These are phyloP conservation scores for Sebastes itinus DNA, from an alignment of 2,797 vertebrate species.

Conservation along the genomic window DNA sequence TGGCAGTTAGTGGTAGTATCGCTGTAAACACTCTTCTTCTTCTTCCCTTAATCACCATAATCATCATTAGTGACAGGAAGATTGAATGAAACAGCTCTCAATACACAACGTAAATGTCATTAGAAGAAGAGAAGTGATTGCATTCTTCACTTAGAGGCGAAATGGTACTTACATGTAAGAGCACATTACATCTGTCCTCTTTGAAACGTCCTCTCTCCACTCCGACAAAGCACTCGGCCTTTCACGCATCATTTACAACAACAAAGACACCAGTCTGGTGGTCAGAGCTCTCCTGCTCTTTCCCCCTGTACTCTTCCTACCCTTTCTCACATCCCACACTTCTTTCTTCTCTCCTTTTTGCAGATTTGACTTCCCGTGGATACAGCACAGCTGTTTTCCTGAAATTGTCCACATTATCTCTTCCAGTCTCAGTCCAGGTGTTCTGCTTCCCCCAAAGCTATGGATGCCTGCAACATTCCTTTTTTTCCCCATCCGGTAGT, in stretches of 20 bases:
- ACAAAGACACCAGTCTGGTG: slow-evolving; percentile 6
- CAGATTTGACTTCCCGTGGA: not conserved
- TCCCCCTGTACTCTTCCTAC: not conserved
- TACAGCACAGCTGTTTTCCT: slow-evolving; percentile 63
- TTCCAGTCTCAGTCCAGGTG: slow-evolving; percentile 64
- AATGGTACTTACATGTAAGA: not conserved
- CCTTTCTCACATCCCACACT: not conserved
- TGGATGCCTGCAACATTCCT: not conserved
- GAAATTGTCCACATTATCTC: slow-evolving; percentile 32
- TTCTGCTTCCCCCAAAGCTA: slow-evolving; percentile 23
- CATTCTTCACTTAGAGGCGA: not conserved
- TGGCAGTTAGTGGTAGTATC: not conserved
- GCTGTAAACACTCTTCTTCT: not conserved
- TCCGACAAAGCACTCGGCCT: not conserved
- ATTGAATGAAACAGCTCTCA: not conserved
- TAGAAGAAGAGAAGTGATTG: not conserved
- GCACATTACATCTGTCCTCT: not conserved
- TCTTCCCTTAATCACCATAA: not conserved
- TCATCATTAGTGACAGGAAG: not conserved
- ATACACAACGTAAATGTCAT: not conserved
- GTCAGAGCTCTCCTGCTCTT: not conserved
- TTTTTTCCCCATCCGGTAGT: not conserved
- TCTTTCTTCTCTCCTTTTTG: not conserved
- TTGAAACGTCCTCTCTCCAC: not conserved
- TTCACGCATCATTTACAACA: slow-evolving; percentile 22